A percentile compares a stretch with the other conserved stretches of the same genome.
phyloP scores from a whole-genome alignment of 2,113 vertebrate species.

The Falco punctatus region DNA sequence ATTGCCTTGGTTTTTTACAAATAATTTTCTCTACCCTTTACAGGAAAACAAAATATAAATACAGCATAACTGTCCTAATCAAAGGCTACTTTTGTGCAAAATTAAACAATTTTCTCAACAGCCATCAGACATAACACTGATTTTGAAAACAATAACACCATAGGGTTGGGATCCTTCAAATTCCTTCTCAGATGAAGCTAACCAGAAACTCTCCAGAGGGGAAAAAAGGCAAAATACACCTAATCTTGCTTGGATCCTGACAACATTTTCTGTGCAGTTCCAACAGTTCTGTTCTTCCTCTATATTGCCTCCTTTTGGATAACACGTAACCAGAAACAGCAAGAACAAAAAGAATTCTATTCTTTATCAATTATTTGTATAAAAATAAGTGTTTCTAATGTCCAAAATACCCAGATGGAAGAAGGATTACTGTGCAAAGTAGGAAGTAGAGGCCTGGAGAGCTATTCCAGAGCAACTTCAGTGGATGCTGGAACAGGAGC shows the following conservation, averaged over 20 bases:
- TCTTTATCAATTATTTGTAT: background rate
- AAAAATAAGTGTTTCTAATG: background rate
- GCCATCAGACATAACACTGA: background rate
- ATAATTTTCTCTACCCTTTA: background rate
- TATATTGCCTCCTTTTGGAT: background rate
- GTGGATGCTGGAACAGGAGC: background rate
- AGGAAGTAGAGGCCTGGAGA: background rate
- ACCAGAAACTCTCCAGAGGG: background rate
- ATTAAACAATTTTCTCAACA: background rate
- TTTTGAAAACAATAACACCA: background rate
- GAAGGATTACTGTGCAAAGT: background rate
- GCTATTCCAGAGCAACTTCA: background rate
- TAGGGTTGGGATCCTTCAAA: background rate
- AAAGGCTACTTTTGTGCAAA: background rate
- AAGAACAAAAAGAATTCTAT: background rate
- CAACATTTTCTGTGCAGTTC: background rate
- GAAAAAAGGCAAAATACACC: background rate
- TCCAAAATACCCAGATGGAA: background rate
- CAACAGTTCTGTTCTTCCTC: background rate
- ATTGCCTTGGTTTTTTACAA: background rate
- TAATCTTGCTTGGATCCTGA: background rate
- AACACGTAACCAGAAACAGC: background rate
- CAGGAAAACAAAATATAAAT: background rate
- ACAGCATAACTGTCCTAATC: background rate
- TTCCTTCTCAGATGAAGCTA: background rate